These are phyloP conservation scores for Calvadosia cruxmelitensis DNA, from an alignment of 30 jellyfish, hydroid and myxozoan species.

Conservation along the genomic window DNA sequence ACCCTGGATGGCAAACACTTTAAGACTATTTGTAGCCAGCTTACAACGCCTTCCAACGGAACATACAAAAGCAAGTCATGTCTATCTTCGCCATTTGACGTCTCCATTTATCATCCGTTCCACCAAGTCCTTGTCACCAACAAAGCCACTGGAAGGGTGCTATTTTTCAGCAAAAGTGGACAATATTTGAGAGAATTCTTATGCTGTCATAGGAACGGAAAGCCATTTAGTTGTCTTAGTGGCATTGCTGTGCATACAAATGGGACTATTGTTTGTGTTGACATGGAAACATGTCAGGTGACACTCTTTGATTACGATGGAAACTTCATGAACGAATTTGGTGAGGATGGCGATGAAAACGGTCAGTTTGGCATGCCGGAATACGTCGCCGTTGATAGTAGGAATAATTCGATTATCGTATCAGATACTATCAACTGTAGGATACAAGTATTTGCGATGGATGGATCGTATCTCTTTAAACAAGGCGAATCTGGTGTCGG, in stretches of 20 bases:
- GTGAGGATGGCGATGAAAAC: slow-evolving; percentile 8
- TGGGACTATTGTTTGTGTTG: slow-evolving; percentile 9
- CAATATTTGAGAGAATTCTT: not conserved
- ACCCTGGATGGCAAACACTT: not conserved
- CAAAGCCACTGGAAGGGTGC: not conserved
- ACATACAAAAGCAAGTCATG: not conserved
- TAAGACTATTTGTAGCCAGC: not conserved
- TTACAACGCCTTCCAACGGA: not conserved
- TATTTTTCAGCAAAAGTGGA: not conserved
- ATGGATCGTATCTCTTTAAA: slow-evolving; percentile 15
- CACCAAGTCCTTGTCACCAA: not conserved
- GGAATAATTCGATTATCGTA: slow-evolving; percentile 5
- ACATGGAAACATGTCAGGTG: slow-evolving; percentile 6
- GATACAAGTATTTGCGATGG: slow-evolving; percentile 14
- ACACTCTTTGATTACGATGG: slow-evolving; percentile 16
- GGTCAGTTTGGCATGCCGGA: slow-evolving; percentile 32
- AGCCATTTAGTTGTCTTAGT: not conserved
- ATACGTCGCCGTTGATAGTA: slow-evolving; percentile 11
- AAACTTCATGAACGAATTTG: slow-evolving; percentile 1
- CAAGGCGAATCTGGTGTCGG: slow-evolving; percentile 14
- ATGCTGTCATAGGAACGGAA: not conserved
- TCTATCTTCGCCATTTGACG: not conserved
- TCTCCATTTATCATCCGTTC: not conserved
- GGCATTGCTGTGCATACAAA: slow-evolving; percentile 22
- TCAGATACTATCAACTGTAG: slow-evolving; percentile 32